Conservation (phyloP, 2,113 vertebrate genomes). For the Camelus bactrianus region DNA sequence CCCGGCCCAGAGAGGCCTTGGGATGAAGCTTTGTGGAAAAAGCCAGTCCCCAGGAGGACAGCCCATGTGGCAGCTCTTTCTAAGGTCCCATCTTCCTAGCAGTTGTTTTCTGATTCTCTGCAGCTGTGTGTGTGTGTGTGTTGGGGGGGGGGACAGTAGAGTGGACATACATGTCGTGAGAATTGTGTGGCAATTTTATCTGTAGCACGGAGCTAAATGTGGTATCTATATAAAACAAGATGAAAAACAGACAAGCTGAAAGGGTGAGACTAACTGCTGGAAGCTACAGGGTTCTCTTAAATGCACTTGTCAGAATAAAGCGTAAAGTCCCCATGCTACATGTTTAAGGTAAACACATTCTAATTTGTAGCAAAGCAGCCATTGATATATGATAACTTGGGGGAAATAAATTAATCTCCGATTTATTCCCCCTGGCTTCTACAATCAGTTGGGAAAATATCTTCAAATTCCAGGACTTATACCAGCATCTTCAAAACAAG, state of each 20-base stretch:
- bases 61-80: neutral
- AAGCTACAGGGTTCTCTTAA: neutral
- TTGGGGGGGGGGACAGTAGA: neutral
- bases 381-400: neutral
- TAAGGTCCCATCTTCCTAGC: neutral
- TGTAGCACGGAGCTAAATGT: conserved; percentile 30
- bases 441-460: neutral
- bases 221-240: neutral
- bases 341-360: conserved; percentile 22
- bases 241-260: neutral
- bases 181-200: neutral
- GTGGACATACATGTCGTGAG: neutral
- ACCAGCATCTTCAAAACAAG: neutral
- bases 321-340: neutral
- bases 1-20: neutral
- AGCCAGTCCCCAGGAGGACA: neutral
- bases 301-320: conserved; percentile 54
- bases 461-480: neutral
- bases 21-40: neutral
- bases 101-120: neutral
- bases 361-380: neutral
- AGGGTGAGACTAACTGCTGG: neutral
- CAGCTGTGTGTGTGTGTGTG: neutral
- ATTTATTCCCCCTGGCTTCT: neutral
- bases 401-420: neutral